Evolutionary conservation across 2,113 vertebrate species (phyloP).

Genomic region (Brachypteracias leptosomus): DNA sequence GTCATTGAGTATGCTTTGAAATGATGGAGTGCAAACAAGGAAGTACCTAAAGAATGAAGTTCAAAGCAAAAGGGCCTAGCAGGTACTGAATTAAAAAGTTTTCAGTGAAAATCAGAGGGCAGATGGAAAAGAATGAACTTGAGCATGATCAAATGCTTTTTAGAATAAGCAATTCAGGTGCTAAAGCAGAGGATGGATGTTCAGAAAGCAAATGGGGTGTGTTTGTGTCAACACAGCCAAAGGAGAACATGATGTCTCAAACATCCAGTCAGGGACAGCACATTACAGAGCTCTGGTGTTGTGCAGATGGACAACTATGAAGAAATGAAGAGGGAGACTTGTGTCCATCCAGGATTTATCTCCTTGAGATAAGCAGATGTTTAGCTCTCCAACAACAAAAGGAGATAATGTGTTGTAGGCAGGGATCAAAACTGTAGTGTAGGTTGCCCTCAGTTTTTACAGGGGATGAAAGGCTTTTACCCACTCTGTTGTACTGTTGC

Average conservation of each 20-base stretch:
- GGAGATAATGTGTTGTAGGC: not conserved
- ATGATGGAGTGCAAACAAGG: not conserved
- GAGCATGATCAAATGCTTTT: not conserved
- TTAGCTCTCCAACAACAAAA: not conserved
- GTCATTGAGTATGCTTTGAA: not conserved
- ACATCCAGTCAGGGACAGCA: too few relatives aligned
- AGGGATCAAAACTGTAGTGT: not conserved
- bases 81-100: not conserved
- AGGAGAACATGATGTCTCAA: not conserved
- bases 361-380: not conserved
- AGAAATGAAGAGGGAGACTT: not conserved
- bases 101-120: not conserved
- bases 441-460: not conserved
- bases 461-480: not conserved
- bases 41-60: not conserved
- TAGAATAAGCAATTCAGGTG: not conserved
- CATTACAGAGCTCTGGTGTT: accelerated
- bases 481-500: not conserved
- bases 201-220: not conserved
- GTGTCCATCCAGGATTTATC: not conserved
- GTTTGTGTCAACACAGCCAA: not conserved
- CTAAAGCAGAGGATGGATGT: not conserved
- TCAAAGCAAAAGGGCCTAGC: not conserved
- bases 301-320: not conserved
- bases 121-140: not conserved